Conservation (phyloP, 1,140 invertebrate species). For the Drosophila repletoides region DNA sequence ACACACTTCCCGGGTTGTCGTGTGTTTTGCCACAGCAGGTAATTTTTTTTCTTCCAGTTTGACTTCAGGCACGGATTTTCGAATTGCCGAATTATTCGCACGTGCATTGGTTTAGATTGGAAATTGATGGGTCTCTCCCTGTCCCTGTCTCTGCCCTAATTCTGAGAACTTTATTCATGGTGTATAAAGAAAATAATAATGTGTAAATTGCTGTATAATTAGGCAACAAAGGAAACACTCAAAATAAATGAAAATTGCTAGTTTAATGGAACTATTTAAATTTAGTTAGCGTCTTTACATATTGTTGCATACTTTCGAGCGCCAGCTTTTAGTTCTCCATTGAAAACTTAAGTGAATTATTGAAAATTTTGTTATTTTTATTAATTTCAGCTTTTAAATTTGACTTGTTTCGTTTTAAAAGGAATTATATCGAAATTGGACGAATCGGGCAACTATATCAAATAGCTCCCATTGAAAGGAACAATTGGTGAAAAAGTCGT, state of each 20-base stretch:
- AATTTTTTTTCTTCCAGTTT: constrained; percentile 63
- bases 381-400: no score
- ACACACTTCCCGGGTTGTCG: constrained; percentile 45
- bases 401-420: no score
- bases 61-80: constrained; percentile 35
- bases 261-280: neutral
- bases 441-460: neutral
- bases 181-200: constrained; percentile 13
- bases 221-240: constrained; percentile 29
- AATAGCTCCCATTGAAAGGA: no score
- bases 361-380: no score
- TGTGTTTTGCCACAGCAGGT: constrained; percentile 55
- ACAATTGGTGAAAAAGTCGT: no score
- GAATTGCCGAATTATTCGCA: constrained; percentile 64
- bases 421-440: no score
- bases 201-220: constrained; percentile 31
- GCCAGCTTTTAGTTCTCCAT: neutral
- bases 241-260: neutral
- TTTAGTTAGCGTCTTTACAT: neutral
- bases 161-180: constrained; percentile 20
- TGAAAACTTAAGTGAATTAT: neutral
- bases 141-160: constrained; percentile 5
- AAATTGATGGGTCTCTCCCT: constrained; percentile 30
- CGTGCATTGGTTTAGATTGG: constrained; percentile 67
- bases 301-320: constrained; percentile 48